Evolutionary conservation across 1,140 invertebrate genomes (phyloP), one percentile per base, ranked within the genome.

Genomic region (Micrasema minimum): DNA sequence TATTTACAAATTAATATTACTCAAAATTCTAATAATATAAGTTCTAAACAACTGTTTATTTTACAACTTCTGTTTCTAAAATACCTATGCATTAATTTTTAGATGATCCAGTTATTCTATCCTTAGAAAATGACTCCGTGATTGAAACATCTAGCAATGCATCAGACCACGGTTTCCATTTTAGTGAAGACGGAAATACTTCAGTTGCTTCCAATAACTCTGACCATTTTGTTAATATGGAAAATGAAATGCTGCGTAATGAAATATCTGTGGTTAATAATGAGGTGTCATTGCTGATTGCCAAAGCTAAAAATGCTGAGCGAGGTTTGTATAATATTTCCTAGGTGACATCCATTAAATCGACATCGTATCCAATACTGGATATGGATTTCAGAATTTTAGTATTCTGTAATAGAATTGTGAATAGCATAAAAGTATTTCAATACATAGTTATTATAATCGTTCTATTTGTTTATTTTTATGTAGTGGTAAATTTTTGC

Each of bases 251-350:
- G 61, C 77, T 90, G 22, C 82, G 82, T 74, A 87, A 84, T 78
- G 88, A 90, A 79, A 81, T 89, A 9, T 78, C 83, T 35, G 86
- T 83, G 18, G 78, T 89, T 2, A 87, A 87, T 72, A 83, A 86
- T 76, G 88, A 89, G 78, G 80, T 89, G 76, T 80, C 84, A 12
- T 79, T 86, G 59, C 76, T 88, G 3, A 77, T 88, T 26, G 79
- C 83, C 61, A 78, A 87, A 72, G 81, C 84, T 14, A 86, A 87
- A 77, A 79, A 82, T 50, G 79, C 86, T 55, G 84, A 89, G 77
- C 81, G 80, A 79, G 87, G 87, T 87, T 72, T 74, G 50, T 69
- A 12, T 5, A n/a, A 57, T 64, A 70, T 59, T n/a, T n/a, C n/a
- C n/a, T n/a, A n/a, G n/a, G n/a, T n/a, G n/a, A n/a, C n/a, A n/a